Conservation (phyloP, 2,113 vertebrate genomes). For the Prionailurus viverrinus region DNA sequence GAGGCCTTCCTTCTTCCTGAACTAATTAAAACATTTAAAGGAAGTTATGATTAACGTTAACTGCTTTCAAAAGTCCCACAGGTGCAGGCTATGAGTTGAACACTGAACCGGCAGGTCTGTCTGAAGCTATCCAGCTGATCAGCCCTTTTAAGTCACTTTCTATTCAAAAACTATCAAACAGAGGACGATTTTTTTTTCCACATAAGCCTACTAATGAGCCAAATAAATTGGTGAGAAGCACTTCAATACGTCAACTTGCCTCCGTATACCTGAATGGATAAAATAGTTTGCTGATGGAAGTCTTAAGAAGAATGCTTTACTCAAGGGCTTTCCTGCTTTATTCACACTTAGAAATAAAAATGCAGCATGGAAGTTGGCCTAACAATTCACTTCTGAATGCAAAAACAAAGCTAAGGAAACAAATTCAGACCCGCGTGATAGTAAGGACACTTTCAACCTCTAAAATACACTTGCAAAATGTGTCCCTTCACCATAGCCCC, state of each 20-base stretch:
- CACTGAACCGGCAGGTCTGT: background rate
- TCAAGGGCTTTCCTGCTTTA: background rate
- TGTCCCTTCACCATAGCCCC: background rate
- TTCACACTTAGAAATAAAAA: background rate
- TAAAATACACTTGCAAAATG: background rate
- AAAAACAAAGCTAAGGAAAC: conserved; percentile 18
- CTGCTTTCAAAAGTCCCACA: conserved; percentile 44
- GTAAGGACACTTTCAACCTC: background rate
- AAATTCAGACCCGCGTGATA: background rate
- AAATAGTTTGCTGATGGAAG: background rate
- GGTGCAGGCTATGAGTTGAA: background rate
- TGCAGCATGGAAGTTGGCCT: background rate
- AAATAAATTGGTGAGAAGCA: background rate
- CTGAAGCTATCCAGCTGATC: background rate
- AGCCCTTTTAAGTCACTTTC: background rate
- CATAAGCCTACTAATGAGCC: background rate
- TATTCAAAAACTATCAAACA: conserved; percentile 16
- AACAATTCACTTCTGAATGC: background rate
- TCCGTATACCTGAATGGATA: background rate
- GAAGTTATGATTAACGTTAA: conserved; percentile 26
- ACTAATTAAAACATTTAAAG: background rate
- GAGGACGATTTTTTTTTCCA: background rate
- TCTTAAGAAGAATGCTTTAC: background rate
- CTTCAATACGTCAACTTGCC: background rate
- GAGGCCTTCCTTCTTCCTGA: background rate